Percentiles rank a stretch among this genome's conserved stretches.
These are phyloP conservation scores for Dreissena rostriformis DNA, from an alignment of 1,140 invertebrate species.

Conservation along the genomic window DNA sequence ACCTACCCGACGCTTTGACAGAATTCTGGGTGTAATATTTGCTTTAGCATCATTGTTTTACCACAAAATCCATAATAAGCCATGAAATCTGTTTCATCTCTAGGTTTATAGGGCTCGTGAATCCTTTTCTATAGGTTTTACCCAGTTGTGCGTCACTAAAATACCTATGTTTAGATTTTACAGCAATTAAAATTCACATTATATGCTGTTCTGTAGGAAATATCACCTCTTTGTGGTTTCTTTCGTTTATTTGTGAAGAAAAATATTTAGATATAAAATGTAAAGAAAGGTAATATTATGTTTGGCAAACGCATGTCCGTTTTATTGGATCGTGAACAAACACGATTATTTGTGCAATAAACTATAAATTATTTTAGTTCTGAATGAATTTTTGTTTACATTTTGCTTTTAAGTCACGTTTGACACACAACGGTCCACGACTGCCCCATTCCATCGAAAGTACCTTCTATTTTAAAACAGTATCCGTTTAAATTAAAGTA, in stretches of 20 bases:
- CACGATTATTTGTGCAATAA: no score
- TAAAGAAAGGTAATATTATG: background rate
- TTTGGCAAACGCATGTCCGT: background rate
- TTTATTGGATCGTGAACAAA: no score
- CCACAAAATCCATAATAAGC: constrained; percentile 37
- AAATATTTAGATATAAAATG: background rate
- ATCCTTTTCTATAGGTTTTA: background rate
- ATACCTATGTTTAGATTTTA: no score
- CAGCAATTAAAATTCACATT: background rate
- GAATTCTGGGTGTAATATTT: constrained; percentile 22
- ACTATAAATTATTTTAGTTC: no score
- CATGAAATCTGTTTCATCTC: constrained; percentile 37
- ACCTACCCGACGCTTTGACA: no score
- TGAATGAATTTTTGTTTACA: no score
- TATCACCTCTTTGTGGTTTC: constrained; percentile 6
- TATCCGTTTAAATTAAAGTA: no score
- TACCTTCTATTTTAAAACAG: no score
- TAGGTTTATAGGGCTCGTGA: background rate
- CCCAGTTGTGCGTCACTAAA: no score
- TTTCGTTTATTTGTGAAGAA: constrained; percentile 42
- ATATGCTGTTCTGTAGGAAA: constrained; percentile 8
- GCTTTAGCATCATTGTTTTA: constrained; percentile 45
- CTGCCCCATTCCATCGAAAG: no score
- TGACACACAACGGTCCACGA: no score
- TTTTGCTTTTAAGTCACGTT: no score